Base-by-base conservation (phyloP, 2,888 invertebrate genomes). In the Cepaea hortensis region DNA sequence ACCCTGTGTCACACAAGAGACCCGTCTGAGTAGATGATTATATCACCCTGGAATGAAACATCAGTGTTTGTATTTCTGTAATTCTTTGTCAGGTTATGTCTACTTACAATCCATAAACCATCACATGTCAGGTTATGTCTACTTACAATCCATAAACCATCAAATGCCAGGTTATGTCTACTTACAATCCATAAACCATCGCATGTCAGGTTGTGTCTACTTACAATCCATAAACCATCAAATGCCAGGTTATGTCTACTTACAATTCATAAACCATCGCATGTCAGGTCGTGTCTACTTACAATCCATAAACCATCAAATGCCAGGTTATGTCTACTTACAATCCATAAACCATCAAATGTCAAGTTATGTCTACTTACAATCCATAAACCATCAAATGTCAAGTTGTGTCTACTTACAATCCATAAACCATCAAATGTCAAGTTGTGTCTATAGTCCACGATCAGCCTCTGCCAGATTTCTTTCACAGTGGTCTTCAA, bases 291-390 rank as follows among this genome's bases (percentile, higher is more conserved):
- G 46, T 62, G 62, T 13, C 20, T 5, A 87, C 92, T 91, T 90
- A 94, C 18, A 76, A 48, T 18, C 23, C 18, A 48, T 13, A 35
- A 76, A 13, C 23, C 35, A 35, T 76, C 35, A 46, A 11, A 73
- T 73, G 73, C 35, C 46, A 73, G 6, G 50, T 62, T 50, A 50
- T 61, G 55, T 7, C 18, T 3, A 86, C 92, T 91, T 90, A 94
- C 94, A 84, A 94, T 93, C 93, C 94, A 94, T 0, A 94, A 89
- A 20, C 93, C 94, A 90, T 94, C 94, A 90, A 94, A 94, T n/a
- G 35, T 46, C 46, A 20, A 46, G 48, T 62, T 50, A 55, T 62
- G 62, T 13, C 20, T 4, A 87, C 92, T 91, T 90, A 94, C 94
- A 84, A 94, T 93, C 93, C 94, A 94, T 0, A 94, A 89, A 18